These are phyloP conservation scores for Trididemnum clinides DNA, from an alignment of 23 tunicate genomes.

Conservation along the genomic window DNA sequence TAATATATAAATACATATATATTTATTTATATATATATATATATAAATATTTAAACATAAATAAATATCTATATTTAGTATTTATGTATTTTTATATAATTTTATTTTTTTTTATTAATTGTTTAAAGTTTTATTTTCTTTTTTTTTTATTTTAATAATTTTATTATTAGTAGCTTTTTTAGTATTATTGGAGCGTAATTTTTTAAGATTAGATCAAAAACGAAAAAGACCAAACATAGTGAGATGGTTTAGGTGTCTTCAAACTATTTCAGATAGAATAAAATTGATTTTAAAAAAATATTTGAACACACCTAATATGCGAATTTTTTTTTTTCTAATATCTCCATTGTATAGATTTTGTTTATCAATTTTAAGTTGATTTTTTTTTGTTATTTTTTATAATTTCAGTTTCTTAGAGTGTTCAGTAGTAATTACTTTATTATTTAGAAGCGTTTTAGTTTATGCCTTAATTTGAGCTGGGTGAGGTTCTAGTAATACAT, in stretches of 20 bases:
- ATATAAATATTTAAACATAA: neutral
- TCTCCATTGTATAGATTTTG: neutral
- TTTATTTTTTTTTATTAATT: too few relatives aligned
- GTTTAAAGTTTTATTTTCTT: neutral
- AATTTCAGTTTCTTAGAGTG: neutral
- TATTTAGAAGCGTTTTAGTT: neutral
- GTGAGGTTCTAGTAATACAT: constrained; percentile 25
- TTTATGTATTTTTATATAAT: neutral
- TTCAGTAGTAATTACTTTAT: neutral
- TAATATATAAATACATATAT: neutral
- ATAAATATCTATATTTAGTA: neutral
- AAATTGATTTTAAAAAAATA: neutral
- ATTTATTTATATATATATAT: neutral
- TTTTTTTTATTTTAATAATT: neutral
- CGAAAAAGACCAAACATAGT: constrained; percentile 9
- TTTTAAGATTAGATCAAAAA: neutral
- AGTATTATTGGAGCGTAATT: constrained; percentile 18
- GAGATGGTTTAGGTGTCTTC: neutral
- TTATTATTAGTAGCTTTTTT: constrained; percentile 21
- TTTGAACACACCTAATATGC: neutral
- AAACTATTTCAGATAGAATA: constrained; percentile 15
- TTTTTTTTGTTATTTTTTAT: neutral
- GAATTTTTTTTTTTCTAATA: neutral
- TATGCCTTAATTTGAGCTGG: constrained; percentile 1
- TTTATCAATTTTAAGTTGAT: neutral